Conservation (phyloP, 2,888 invertebrate species). For the Pycnomerus fuliginosus region DNA sequence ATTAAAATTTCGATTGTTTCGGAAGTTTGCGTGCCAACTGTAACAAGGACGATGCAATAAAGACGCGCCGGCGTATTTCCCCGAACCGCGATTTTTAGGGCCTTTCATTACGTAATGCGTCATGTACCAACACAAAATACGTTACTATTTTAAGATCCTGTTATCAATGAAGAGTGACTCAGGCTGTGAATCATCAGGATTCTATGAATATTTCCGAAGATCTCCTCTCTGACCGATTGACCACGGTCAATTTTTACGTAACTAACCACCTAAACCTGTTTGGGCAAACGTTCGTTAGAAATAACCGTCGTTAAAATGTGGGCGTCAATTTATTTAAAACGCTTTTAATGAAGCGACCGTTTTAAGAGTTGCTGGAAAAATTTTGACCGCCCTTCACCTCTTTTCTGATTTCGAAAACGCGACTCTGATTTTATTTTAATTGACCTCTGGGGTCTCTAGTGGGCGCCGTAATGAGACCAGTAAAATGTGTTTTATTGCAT, state of each 20-base stretch:
- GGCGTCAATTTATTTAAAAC: too few species aligned
- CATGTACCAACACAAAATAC: constrained; percentile 1
- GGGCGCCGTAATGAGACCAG: too few species aligned
- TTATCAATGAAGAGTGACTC: constrained; percentile 25
- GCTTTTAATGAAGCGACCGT: too few species aligned
- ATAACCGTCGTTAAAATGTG: too few species aligned
- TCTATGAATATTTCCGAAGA: constrained; percentile 20
- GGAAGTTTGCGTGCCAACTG: background rate
- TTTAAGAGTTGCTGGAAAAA: too few species aligned
- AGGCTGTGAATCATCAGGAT: constrained; percentile 19
- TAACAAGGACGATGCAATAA: constrained; percentile 2
- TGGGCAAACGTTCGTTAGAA: constrained; percentile 14
- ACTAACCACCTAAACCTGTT: constrained; percentile 14
- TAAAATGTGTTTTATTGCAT: too few species aligned
- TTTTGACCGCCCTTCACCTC: background rate
- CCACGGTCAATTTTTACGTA: constrained; percentile 9
- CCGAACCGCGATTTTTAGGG: too few species aligned
- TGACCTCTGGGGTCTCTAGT: too few species aligned
- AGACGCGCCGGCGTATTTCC: constrained; percentile 9
- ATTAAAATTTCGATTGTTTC: constrained; percentile 11
- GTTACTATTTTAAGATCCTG: constrained; percentile 25
- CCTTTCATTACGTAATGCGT: constrained; percentile 2
- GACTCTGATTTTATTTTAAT: too few species aligned
- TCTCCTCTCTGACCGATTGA: constrained; percentile 16
- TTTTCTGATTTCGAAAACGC: too few species aligned